Percentiles rank a stretch among this genome's conserved stretches.
Evolutionary conservation across 2,113 vertebrate genomes (phyloP).

Genomic region (Bothrops jararaca): DNA sequence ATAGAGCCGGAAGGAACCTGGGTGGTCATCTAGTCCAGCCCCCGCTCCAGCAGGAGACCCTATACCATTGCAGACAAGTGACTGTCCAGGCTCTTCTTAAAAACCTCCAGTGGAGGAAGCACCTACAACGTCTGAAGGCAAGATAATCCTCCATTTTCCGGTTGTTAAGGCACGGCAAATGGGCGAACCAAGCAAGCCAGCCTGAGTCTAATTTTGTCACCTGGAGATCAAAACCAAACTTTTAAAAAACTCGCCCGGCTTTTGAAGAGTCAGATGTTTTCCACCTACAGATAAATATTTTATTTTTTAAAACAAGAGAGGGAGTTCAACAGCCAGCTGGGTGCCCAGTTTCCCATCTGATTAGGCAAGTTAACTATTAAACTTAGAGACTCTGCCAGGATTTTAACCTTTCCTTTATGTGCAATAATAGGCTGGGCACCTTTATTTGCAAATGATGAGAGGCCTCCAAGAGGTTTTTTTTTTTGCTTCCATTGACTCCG

Average conservation of each 20-base stretch:
- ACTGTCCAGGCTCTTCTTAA: too few relatives aligned
- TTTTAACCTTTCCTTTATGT: neutral
- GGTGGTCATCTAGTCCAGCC: too few relatives aligned
- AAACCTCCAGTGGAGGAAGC: too few relatives aligned
- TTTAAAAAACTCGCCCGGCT: neutral
- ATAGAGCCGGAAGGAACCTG: too few relatives aligned
- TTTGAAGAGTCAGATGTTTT: neutral
- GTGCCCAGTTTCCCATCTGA: neutral
- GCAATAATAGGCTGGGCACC: neutral
- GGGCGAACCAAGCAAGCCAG: neutral
- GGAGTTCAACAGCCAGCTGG: neutral
- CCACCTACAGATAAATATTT: neutral
- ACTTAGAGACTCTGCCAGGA: too few relatives aligned
- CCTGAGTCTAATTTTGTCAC: neutral
- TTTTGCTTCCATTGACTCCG: neutral
- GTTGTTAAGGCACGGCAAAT: neutral
- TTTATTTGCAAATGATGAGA: too few relatives aligned
- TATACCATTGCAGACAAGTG: too few relatives aligned
- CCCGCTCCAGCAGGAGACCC: too few relatives aligned
- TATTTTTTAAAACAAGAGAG: neutral
- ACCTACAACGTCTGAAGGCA: neutral
- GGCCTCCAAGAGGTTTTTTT: neutral
- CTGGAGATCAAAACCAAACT: neutral
- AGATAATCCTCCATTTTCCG: neutral
- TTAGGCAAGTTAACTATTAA: neutral